Base-by-base conservation (phyloP, 2,888 invertebrate genomes). In the Drosophila austrosaltans region DNA sequence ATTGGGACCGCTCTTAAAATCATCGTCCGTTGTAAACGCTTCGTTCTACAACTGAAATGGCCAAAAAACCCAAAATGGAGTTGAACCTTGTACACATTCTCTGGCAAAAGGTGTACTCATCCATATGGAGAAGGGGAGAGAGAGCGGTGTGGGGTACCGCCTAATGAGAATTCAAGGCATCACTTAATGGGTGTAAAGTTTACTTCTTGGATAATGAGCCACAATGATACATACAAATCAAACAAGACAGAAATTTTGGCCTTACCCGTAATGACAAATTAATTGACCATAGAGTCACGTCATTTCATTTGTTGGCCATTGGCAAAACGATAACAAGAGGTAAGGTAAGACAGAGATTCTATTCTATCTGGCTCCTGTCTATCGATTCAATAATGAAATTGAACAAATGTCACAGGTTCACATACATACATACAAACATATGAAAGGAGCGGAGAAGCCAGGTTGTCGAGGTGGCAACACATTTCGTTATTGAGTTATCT, bases 1-100 rank as follows among this genome's bases (percentile, higher is more conserved):
- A 87, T 83, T 84, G 78, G 84, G 66, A 83, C 72, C 78, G 63
- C 84, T 81, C 79, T 76, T 79, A 84, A 87, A 83, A 76, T 76
- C 70, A 63, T 84, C 64, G 54, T 71, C 66, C 67, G 54, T 73
- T 63, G 78, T 69, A 72, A 81, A 69, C 67, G 78, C 42, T 76
- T 66, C 63, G 68, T 63, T 69, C 74, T 40, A 44, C 79, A 75
- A 73, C 56, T 44, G 53, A 66, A 72, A 66, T 72, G 66, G 72
- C 56, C 72, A 32, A 3, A 32, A 36, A 36, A 36, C 28, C 57
- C 48, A 32, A 36, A 36, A 8, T 36, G 36, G 10, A 36, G 36
- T 8, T 36, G 8, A 4, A 5, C 28, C 28, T 5, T 28, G 3
- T 28, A 28, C 28, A 28, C 5, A 28, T 28, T 28, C 28, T 28